Percentiles rank a stretch among this genome's conserved stretches.
Conservation (phyloP, 2,888 invertebrate genomes). For the Epinotia bilunana region DNA sequence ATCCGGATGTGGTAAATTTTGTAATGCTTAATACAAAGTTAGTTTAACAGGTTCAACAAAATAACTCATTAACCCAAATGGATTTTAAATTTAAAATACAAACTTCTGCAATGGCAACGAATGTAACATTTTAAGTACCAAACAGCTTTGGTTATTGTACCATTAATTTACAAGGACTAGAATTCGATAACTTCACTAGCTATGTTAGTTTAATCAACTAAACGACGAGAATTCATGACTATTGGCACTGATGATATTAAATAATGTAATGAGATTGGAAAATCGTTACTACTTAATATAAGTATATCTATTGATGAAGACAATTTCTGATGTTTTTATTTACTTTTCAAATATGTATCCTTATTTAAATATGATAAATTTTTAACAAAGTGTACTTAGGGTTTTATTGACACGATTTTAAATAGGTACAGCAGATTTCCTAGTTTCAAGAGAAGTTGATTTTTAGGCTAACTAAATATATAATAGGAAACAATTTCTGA, state of each 20-base stretch:
- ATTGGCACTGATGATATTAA: slow-evolving; percentile 39
- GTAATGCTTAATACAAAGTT: neutral
- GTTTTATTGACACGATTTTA: no score
- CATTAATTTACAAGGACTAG: slow-evolving; percentile 43
- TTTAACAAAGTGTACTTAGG: no score
- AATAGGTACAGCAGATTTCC: neutral
- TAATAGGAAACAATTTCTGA: slow-evolving; percentile 71
- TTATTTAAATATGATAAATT: neutral
- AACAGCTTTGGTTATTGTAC: neutral
- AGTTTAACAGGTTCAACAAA: neutral
- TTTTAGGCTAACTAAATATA: slow-evolving; percentile 50
- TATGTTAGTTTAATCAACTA: slow-evolving; percentile 38
- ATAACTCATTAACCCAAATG: neutral
- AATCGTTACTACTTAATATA: slow-evolving; percentile 41
- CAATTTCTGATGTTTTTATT: slow-evolving; percentile 34
- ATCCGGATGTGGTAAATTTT: neutral
- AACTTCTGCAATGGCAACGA: slow-evolving; percentile 19
- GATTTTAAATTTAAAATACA: neutral
- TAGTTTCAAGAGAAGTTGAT: slow-evolving; percentile 23
- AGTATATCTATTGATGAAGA: neutral
- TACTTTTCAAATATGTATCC: neutral
- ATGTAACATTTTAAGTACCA: slow-evolving; percentile 27
- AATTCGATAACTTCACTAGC: slow-evolving; percentile 45
- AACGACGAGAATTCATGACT: slow-evolving; percentile 32
- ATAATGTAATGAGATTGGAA: slow-evolving; percentile 35